These are phyloP conservation scores for Odontothrips loti DNA, from an alignment of 2,888 invertebrate genomes.

Conservation along the genomic window DNA sequence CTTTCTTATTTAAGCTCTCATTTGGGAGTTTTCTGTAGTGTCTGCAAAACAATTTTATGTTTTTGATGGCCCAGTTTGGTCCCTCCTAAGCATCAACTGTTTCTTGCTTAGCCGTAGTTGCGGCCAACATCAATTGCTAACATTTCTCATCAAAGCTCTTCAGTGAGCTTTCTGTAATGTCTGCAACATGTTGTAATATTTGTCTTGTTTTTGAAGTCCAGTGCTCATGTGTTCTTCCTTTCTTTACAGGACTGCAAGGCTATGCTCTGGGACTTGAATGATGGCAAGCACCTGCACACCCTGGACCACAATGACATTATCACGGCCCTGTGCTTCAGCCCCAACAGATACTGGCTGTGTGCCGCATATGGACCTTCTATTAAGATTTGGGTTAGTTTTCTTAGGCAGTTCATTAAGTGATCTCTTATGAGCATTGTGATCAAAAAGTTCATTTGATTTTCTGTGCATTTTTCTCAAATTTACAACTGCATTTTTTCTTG, in stretches of 20 bases:
- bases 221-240: neutral
- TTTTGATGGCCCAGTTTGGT: no score
- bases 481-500: constrained; percentile 31
- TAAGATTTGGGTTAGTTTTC: constrained; percentile 83
- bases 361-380: constrained; percentile 97
- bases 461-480: neutral
- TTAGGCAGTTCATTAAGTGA: neutral
- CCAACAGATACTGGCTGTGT: constrained; percentile 99
- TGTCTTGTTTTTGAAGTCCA: neutral
- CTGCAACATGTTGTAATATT: no score
- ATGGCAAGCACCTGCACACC: constrained; percentile 98
- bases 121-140: neutral
- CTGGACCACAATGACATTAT: constrained; percentile 98
- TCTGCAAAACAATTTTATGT: no score
- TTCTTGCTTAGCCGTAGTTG: neutral
- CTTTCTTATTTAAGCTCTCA: no score
- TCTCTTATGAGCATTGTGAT: no score
- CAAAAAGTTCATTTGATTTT: no score
- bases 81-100: no score
- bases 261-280: constrained; percentile 99
- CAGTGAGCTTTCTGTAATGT: no score
- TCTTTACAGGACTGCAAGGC: constrained; percentile 84
- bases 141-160: neutral
- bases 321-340: constrained; percentile 97
- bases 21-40: no score